phyloP scores from a whole-genome alignment of 2,888 invertebrate genomes.

The Cepaea hortensis region DNA sequence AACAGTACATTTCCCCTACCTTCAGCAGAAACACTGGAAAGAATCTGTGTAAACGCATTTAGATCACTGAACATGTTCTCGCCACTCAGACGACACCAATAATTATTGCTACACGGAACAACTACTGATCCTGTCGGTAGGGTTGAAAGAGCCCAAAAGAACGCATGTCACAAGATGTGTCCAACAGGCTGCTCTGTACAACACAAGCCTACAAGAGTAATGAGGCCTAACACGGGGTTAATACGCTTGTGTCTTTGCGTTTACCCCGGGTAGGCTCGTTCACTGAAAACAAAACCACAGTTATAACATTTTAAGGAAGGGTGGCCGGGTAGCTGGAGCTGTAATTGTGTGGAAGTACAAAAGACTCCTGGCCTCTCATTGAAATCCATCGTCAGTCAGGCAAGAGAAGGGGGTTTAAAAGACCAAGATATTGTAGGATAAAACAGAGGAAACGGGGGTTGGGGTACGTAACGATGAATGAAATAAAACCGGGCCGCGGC shows the following conservation, averaged over 20 bases:
- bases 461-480: not conserved
- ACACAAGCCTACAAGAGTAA: not conserved
- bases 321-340: not conserved
- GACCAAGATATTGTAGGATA: not conserved
- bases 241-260: conserved; percentile 11
- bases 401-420: not conserved
- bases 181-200: not conserved
- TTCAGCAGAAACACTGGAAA: not conserved
- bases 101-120: not conserved
- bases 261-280: not conserved
- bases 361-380: not conserved
- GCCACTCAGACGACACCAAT: not conserved
- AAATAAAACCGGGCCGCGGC: no score
- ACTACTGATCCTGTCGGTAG: not conserved
- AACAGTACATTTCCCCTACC: not conserved
- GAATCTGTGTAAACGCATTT: not conserved
- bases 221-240: not conserved
- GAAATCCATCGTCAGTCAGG: not conserved
- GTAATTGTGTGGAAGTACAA: conserved; percentile 13
- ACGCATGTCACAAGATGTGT: not conserved
- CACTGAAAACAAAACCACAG: conserved; percentile 2
- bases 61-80: not conserved
- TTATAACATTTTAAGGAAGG: not conserved
- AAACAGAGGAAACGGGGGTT: not conserved
- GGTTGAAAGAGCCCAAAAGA: not conserved